Evolutionary conservation across 92 coral and sea anemone genomes (phyloP).

Genomic region (Porites divaricata): DNA sequence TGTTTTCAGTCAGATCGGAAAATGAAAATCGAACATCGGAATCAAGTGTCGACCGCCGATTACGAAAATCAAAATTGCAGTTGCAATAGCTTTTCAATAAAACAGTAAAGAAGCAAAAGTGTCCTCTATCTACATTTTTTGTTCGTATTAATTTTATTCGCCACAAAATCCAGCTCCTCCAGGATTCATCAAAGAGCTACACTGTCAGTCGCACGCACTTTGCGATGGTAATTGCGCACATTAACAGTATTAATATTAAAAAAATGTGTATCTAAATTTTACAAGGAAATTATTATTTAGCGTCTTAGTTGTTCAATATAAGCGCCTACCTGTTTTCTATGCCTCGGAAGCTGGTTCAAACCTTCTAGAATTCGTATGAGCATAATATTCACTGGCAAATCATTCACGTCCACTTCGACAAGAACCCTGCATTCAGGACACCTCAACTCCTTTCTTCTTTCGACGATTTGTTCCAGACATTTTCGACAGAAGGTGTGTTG

Average conservation of each 20-base stretch:
- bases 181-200: not conserved
- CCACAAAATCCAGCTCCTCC: constrained; percentile 2
- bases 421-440: constrained; percentile 96
- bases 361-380: constrained; percentile 88
- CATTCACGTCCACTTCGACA: constrained; percentile 81
- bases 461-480: constrained; percentile 83
- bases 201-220: too few relatives aligned
- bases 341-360: constrained; percentile 68
- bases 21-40: constrained; percentile 2
- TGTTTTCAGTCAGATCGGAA: not conserved
- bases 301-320: too few relatives aligned
- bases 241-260: not conserved
- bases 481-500: constrained; percentile 96
- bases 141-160: not conserved
- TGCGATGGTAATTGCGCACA: not conserved
- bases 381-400: constrained; percentile 85
- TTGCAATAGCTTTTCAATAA: not conserved
- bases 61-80: not conserved
- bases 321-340: constrained; percentile 22
- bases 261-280: not conserved
- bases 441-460: constrained; percentile 84
- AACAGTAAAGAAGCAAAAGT: not conserved
- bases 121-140: not conserved
- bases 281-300: too few relatives aligned
- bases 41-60: not conserved